These are phyloP conservation scores for Macrotrachela quadricornifera DNA, from an alignment of 1,140 invertebrate species.

Conservation along the genomic window DNA sequence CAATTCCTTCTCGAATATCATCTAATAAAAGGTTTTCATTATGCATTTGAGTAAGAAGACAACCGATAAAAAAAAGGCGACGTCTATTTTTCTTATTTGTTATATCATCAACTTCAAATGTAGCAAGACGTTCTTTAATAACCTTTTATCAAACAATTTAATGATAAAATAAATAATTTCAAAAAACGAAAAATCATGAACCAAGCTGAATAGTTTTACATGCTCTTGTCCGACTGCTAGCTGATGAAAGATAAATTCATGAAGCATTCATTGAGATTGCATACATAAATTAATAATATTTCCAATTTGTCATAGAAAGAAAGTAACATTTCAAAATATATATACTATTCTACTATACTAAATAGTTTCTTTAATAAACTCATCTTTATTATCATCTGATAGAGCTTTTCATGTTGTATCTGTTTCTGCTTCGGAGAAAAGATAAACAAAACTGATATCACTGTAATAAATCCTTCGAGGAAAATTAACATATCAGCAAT, in stretches of 20 bases:
- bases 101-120: slow-evolving; percentile 15
- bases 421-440: slow-evolving; percentile 55
- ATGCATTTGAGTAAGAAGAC: slow-evolving; percentile 59
- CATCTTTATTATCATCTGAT: slow-evolving; percentile 42
- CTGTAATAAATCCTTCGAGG: too few species aligned
- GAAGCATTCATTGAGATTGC: slow-evolving; percentile 55
- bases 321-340: background rate
- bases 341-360: background rate
- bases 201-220: slow-evolving; percentile 47
- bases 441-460: slow-evolving; percentile 8
- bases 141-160: too few species aligned
- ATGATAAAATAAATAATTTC: too few species aligned
- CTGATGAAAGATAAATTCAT: slow-evolving; percentile 54
- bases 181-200: slow-evolving; percentile 63
- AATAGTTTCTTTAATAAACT: slow-evolving; percentile 49
- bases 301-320: slow-evolving; percentile 18
- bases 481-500: slow-evolving; percentile 47
- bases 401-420: slow-evolving; percentile 48
- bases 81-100: slow-evolving; percentile 44
- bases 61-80: slow-evolving; percentile 77
- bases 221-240: slow-evolving; percentile 51
- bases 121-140: background rate
- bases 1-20: slow-evolving; percentile 65
- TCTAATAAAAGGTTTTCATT: slow-evolving; percentile 55
- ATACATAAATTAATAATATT: slow-evolving; percentile 41